Conservation (phyloP, 2,888 invertebrate species). For the Machimus atricapillus region DNA sequence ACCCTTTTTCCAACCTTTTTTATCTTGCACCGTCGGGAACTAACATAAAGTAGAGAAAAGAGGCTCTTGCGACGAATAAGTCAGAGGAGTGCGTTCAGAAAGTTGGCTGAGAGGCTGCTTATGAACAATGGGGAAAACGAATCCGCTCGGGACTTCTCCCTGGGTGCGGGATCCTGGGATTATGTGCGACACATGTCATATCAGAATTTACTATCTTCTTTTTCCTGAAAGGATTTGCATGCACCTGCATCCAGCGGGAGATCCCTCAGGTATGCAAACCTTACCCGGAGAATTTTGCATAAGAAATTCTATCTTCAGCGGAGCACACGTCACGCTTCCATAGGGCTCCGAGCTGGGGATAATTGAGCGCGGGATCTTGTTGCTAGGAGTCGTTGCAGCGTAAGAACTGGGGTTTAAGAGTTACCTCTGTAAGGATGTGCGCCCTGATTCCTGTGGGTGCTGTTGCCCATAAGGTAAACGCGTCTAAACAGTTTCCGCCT, state of each 20-base stretch:
- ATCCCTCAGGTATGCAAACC: neutral
- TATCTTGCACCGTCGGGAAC: neutral
- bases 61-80: neutral
- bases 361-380: neutral
- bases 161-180: neutral
- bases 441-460: neutral
- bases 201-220: constrained; percentile 7
- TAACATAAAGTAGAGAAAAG: neutral
- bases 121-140: neutral
- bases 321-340: neutral
- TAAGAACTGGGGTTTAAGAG: neutral
- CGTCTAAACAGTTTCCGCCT: neutral
- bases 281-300: neutral
- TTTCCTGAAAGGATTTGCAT: constrained; percentile 1
- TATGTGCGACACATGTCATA: neutral
- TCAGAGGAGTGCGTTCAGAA: neutral
- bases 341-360: neutral
- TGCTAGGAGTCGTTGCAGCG: neutral
- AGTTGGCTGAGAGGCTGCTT: neutral
- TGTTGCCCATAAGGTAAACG: neutral
- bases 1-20: neutral
- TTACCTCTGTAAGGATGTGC: neutral
- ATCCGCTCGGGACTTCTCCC: neutral
- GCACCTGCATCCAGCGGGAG: neutral
- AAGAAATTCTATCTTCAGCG: neutral